phyloP scores from a whole-genome alignment of 2,113 vertebrate species.

The Pomatorhinus ruficollis region DNA sequence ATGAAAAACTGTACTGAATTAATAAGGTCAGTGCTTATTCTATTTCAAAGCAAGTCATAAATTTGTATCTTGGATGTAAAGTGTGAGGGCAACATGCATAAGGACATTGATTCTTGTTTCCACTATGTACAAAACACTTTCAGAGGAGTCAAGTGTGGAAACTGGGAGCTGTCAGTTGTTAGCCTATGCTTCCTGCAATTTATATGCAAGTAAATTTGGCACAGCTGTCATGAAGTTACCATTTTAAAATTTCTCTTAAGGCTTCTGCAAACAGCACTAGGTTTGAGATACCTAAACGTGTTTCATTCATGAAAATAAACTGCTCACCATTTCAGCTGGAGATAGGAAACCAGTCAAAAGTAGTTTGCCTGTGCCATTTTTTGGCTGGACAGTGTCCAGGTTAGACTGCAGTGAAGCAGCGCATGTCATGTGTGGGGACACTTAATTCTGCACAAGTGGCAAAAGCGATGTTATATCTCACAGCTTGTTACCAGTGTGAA shows the following conservation, averaged over 20 bases:
- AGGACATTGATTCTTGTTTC: neutral
- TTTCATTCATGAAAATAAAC: neutral
- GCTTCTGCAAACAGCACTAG: neutral
- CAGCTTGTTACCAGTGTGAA: neutral
- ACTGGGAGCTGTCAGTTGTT: neutral
- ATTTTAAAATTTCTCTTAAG: neutral
- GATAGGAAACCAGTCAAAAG: neutral
- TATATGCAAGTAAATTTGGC: neutral
- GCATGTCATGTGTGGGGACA: fast-evolving
- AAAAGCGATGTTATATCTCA: neutral
- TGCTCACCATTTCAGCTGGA: neutral
- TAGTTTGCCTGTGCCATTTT: neutral
- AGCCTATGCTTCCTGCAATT: neutral
- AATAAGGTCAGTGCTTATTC: neutral
- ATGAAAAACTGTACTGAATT: neutral
- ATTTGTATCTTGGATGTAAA: neutral
- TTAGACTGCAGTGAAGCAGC: neutral
- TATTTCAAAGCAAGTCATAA: neutral
- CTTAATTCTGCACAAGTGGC: neutral
- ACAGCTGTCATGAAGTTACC: neutral
- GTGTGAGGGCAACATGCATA: neutral
- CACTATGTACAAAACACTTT: neutral
- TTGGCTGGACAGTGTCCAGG: neutral
- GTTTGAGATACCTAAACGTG: neutral
- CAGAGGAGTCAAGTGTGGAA: neutral